Evolutionary conservation across 30 jellyfish, hydroid and myxozoan species (phyloP).

Genomic region (Sanderia malayensis): DNA sequence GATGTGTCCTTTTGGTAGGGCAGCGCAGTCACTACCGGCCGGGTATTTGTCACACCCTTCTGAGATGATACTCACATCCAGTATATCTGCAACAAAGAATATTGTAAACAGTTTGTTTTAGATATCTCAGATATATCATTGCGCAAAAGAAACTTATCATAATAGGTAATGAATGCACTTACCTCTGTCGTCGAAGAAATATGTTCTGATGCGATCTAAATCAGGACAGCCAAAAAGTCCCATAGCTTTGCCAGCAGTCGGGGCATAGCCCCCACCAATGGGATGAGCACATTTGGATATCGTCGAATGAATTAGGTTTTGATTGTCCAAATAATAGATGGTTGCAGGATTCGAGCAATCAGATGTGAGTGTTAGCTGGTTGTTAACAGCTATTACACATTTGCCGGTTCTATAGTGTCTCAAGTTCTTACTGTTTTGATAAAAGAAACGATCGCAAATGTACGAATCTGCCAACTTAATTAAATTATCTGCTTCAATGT

Average conservation of each 20-base stretch:
- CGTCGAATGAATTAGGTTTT: not conserved
- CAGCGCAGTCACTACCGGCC: not conserved
- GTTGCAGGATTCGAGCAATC: conserved; percentile 1
- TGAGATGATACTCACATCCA: not conserved
- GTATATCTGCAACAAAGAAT: conserved; percentile 1
- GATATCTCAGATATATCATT: not conserved
- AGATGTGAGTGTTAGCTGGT: not conserved
- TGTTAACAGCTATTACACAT: not conserved
- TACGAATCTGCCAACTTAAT: not conserved
- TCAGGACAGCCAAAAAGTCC: not conserved
- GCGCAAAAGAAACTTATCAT: not conserved
- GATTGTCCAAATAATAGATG: not conserved
- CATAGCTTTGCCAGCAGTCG: not conserved
- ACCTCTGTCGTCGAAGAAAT: conserved; percentile 43
- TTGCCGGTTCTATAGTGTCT: not conserved
- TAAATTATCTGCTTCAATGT: not conserved
- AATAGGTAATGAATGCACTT: not conserved
- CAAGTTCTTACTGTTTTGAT: not conserved
- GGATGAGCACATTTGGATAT: conserved; percentile 18
- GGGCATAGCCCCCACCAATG: not conserved
- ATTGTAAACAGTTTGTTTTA: not conserved
- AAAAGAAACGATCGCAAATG: not conserved
- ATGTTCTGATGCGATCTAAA: conserved; percentile 16
- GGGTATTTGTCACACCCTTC: conserved; percentile 18
- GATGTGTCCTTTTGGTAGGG: conserved; percentile 1